Evolutionary conservation across 2,797 vertebrate genomes (phyloP).

Genomic region (Geotrypetes seraphini): DNA sequence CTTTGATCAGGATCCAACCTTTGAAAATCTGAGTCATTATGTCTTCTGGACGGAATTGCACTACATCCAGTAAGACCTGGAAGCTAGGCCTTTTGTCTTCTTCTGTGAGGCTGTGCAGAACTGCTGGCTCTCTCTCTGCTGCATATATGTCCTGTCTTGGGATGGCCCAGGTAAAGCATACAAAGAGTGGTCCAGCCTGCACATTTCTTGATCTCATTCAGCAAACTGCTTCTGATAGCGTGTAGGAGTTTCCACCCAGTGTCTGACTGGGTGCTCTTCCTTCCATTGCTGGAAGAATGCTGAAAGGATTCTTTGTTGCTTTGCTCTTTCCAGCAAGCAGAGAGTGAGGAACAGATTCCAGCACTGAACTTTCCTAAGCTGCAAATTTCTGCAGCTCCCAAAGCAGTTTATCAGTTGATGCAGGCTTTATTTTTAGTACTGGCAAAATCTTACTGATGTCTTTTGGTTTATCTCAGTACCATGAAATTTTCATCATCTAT

Average conservation of each 20-base stretch:
- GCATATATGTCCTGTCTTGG: background rate
- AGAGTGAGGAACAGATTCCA: background rate
- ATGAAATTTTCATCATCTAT: conserved; percentile 17
- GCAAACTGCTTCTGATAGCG: conserved; percentile 55
- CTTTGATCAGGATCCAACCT: conserved; percentile 69
- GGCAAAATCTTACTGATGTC: conserved; percentile 18
- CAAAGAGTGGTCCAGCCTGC: conserved; percentile 51
- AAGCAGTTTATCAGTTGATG: background rate
- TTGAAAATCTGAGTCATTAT: conserved; percentile 73
- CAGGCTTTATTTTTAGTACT: conserved; percentile 25
- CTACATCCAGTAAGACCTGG: conserved; percentile 61
- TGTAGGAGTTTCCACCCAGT: conserved; percentile 55
- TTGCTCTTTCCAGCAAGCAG: background rate
- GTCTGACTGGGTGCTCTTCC: conserved; percentile 55
- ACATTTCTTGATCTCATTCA: conserved; percentile 37
- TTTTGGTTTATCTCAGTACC: conserved; percentile 9
- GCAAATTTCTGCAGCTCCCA: background rate
- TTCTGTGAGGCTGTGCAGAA: background rate
- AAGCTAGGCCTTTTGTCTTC: conserved; percentile 31
- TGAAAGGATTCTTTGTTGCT: no score
- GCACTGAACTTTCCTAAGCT: background rate
- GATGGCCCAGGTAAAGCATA: conserved; percentile 60
- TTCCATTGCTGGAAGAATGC: conserved; percentile 46
- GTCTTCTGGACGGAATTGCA: conserved; percentile 71
- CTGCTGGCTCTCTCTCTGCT: rapidly evolving